Conservation (phyloP, 2,797 vertebrate species). For the Carcharodon carcharias region DNA sequence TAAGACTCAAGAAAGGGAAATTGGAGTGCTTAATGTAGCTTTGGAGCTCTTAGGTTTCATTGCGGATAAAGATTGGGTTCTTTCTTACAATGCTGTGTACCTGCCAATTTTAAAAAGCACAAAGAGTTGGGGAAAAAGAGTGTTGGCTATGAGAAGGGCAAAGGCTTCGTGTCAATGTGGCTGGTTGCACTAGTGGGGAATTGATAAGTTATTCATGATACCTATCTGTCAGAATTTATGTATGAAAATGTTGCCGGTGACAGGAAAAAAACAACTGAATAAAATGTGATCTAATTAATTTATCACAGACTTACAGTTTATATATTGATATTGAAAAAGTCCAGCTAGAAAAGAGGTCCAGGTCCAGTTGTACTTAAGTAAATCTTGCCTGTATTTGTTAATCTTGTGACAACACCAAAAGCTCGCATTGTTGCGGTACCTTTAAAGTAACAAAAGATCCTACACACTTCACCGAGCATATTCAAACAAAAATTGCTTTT, state of each 20-base stretch:
- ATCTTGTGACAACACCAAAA: background rate
- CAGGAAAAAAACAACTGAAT: background rate
- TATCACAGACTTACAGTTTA: background rate
- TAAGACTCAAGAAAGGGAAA: conserved; percentile 47
- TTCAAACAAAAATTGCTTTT: background rate
- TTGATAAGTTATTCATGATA: background rate
- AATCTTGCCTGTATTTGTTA: background rate
- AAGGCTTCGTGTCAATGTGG: background rate
- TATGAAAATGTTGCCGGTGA: background rate
- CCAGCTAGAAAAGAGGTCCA: background rate
- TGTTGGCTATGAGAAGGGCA: background rate
- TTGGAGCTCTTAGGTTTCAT: conserved; percentile 55
- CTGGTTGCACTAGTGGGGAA: background rate
- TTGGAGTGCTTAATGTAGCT: conserved; percentile 47
- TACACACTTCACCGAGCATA: background rate
- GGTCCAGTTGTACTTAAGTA: background rate
- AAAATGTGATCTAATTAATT: background rate
- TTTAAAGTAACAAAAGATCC: background rate
- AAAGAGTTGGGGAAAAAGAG: background rate
- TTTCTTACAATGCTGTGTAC: background rate
- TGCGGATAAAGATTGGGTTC: conserved; percentile 39
- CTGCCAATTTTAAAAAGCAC: background rate
- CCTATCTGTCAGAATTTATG: background rate
- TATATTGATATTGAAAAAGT: background rate
- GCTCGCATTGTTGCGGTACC: background rate